Base-by-base conservation (phyloP, 1,140 invertebrate species). In the Delia radicum region DNA sequence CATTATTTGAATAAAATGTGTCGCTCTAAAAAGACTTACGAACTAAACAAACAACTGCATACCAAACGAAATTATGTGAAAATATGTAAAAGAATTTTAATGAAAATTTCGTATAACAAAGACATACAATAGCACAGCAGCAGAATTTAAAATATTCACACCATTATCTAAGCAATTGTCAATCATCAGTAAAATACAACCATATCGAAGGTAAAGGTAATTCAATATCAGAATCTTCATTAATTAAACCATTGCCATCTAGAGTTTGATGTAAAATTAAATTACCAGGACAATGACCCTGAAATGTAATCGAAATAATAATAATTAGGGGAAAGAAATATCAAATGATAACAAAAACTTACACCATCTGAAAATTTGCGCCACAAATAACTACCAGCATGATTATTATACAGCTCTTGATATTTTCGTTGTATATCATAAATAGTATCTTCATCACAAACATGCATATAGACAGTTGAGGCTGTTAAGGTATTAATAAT, bases 161-260 rank as follows among this genome's bases (percentile, higher is more conserved):
- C n/a, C n/a, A 42, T 42, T 42, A 42, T 15, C 37, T 73, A 27
- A 33, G 84, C 84, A 48, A 85, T 79, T 26, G 91, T 92, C 72
- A 94, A 86, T 95, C 93, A 85, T 95, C 94, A 78, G 94, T 93
- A 84, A 91, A 96, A 82, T 94, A 95, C 0, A 95, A 86, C 82
- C 93, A 89, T 15, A 96, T 86, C 31, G 90, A 89, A 1, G 94
- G 94, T 75, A 95, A 87, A 7, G 89, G 90, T 6, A 93, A 85
- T 63, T 85, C 83, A 29, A 83, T 75, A 28, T 74, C 26, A 55
- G 78, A 74, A 29, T 92, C 89, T 75, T 94, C 92, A 81, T 94
- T 93, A 0, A 82, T 83, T 24, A 96, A 91, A 0, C 90, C 90
- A 84, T 96, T 96, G 74, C 93, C 90, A 24, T 91, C 90, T 76